phyloP scores from a whole-genome alignment of 2,113 vertebrate genomes.

The Python bivittatus region DNA sequence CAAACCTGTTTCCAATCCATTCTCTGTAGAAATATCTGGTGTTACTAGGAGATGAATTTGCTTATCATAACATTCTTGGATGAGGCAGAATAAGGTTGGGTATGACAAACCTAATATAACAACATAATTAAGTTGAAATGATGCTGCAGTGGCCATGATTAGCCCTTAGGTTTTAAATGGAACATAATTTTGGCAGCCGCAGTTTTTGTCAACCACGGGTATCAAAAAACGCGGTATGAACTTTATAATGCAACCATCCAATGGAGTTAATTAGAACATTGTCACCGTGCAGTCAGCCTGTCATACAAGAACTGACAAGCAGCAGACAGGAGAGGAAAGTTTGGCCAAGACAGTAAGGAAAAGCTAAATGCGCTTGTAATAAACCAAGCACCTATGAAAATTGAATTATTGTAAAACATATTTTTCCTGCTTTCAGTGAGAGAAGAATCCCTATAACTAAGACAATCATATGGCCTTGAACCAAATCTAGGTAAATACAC shows the following conservation, averaged over 20 bases:
- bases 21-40: slow-evolving; percentile 70
- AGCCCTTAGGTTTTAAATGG: slow-evolving; percentile 54
- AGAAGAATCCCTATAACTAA: neutral
- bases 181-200: slow-evolving; percentile 18
- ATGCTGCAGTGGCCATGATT: slow-evolving; percentile 50
- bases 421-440: neutral
- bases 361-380: neutral
- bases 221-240: slow-evolving; percentile 45
- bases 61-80: slow-evolving; percentile 55
- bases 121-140: slow-evolving; percentile 56
- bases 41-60: slow-evolving; percentile 53
- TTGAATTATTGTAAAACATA: neutral
- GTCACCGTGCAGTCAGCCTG: slow-evolving; percentile 29
- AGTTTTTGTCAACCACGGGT: slow-evolving; percentile 35
- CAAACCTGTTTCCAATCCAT: slow-evolving; percentile 60
- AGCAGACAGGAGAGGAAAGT: slow-evolving; percentile 22
- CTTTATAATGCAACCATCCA: slow-evolving; percentile 41
- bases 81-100: slow-evolving; percentile 49
- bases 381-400: neutral
- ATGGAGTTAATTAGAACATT: slow-evolving; percentile 58
- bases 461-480: neutral
- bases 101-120: slow-evolving; percentile 46
- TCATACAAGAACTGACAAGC: slow-evolving; percentile 8
- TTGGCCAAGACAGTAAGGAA: neutral
- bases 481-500: neutral